These are phyloP conservation scores for Drosophila malerkotliana DNA, from an alignment of 1,140 invertebrate genomes.

Conservation along the genomic window DNA sequence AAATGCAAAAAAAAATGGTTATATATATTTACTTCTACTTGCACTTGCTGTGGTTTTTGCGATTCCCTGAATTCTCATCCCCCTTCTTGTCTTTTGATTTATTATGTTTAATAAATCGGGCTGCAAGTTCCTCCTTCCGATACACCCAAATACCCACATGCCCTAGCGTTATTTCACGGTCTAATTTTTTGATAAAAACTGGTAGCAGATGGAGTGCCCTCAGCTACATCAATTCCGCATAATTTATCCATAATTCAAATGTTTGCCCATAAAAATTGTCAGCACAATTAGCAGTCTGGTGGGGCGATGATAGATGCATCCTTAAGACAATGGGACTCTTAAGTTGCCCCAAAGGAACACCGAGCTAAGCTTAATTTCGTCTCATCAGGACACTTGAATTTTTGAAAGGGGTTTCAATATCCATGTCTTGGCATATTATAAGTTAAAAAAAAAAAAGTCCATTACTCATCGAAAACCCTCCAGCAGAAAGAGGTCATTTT, in stretches of 20 bases:
- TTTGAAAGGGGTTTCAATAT: conserved; percentile 54
- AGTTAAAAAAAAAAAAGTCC: conserved; percentile 14
- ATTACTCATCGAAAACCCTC: conserved; percentile 63
- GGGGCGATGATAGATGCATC: conserved; percentile 31
- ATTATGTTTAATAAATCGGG: conserved; percentile 69
- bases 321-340: conserved; percentile 44
- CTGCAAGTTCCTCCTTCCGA: conserved; percentile 5
- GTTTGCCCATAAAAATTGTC: conserved; percentile 70
- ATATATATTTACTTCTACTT: background rate
- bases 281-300: conserved; percentile 65
- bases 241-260: conserved; percentile 70
- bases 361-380: conserved; percentile 27
- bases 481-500: conserved; percentile 64
- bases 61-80: conserved; percentile 2
- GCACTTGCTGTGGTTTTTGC: conserved; percentile 55
- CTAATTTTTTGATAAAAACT: conserved; percentile 78
- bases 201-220: conserved; percentile 62
- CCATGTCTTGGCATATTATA: conserved; percentile 70
- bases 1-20: background rate
- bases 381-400: conserved; percentile 14
- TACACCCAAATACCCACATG: conserved; percentile 10
- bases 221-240: conserved; percentile 70
- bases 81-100: conserved; percentile 59
- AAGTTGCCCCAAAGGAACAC: conserved; percentile 10
- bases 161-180: conserved; percentile 70